Percentiles rank a stretch among this genome's conserved stretches.
Evolutionary conservation across 1,140 invertebrate species (phyloP).

Genomic region (Drosophila micromelanica): DNA sequence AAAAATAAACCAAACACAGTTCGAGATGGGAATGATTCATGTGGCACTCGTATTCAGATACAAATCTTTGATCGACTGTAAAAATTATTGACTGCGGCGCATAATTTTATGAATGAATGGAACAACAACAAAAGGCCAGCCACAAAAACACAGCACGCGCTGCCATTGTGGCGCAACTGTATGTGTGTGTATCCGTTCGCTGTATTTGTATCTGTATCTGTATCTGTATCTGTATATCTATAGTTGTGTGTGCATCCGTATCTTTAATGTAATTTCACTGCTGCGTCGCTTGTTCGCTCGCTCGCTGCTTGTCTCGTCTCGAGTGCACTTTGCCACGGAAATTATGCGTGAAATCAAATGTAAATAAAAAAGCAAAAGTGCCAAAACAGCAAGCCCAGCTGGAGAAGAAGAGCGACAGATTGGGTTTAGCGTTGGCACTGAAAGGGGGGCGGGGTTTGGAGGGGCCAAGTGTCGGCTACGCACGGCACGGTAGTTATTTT

Average conservation of each 20-base stretch:
- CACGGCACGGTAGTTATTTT: slow-evolving; percentile 80
- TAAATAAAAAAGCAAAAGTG: slow-evolving; percentile 79
- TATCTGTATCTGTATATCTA: slow-evolving; percentile 19
- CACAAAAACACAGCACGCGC: slow-evolving; percentile 67
- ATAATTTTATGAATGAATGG: slow-evolving; percentile 80
- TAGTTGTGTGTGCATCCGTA: slow-evolving; percentile 23
- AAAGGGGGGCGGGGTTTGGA: background rate
- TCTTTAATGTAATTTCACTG: slow-evolving; percentile 67
- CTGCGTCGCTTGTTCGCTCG: slow-evolving; percentile 34
- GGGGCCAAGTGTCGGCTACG: background rate
- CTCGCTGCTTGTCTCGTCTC: slow-evolving; percentile 44
- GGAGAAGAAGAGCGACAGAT: slow-evolving; percentile 25
- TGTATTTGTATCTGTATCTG: slow-evolving; percentile 15
- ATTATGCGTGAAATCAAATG: slow-evolving; percentile 82
- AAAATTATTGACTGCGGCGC: slow-evolving; percentile 79
- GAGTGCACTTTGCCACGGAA: slow-evolving; percentile 79
- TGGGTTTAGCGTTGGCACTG: too few relatives aligned
- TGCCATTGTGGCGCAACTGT: slow-evolving; percentile 26
- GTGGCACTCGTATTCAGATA: slow-evolving; percentile 70
- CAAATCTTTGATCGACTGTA: slow-evolving; percentile 82
- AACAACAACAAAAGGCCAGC: slow-evolving; percentile 20
- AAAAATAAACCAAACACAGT: slow-evolving; percentile 9
- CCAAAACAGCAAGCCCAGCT: slow-evolving; percentile 52
- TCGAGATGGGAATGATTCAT: slow-evolving; percentile 69
- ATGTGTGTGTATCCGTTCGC: background rate